Base-by-base conservation (phyloP, 2,888 invertebrate genomes). In the Candidula unifasciata region DNA sequence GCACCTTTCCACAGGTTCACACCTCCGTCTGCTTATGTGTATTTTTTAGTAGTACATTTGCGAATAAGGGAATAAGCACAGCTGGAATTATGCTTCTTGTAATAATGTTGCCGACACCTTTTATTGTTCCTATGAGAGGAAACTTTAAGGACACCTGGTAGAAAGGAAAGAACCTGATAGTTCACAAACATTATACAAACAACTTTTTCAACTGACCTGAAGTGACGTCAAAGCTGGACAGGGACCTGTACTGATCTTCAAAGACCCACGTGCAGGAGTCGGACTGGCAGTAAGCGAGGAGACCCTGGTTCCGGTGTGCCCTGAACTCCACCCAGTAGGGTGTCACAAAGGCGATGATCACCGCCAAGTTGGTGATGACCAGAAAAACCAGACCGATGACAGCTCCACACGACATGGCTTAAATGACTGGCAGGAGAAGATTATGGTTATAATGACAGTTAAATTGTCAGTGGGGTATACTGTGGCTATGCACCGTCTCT, bases 351-450 rank as follows among this genome's bases (percentile, higher is more conserved):
- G 76, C 18, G 37, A 84, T 84, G 57, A 84, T 84, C 3, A 80
- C 68, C 10, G 89, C 89, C 60, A 91, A 87, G 78, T 90, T 89
- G 24, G 90, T 91, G 6, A 92, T 79, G 18, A 91, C 91, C 77
- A 91, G 86, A 60, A 88, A 87, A 16, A 91, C 87, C 52, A 91
- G 83, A 10, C 90, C 91, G 21, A 90, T 27, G 16, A 91, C 89
- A 10, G 90, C 88, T 30, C 88, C 86, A 80, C 90, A 89, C 60
- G 88, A 88, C 68, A 90, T 88, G 87, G 87, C 88, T 52, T 44
- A 44, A 10, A 10, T 13, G 6, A 44, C 44, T 44, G 44, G 44
- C 44, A 44, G 44, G 18, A 54, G 21, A 57, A 60, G n/a, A 30
- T 21, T 73, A 3, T 73, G n/a, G 21, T 60, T 60, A 44, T 13